Conservation (phyloP, 2,888 invertebrate genomes). For the Pseudococcus longispinus region DNA sequence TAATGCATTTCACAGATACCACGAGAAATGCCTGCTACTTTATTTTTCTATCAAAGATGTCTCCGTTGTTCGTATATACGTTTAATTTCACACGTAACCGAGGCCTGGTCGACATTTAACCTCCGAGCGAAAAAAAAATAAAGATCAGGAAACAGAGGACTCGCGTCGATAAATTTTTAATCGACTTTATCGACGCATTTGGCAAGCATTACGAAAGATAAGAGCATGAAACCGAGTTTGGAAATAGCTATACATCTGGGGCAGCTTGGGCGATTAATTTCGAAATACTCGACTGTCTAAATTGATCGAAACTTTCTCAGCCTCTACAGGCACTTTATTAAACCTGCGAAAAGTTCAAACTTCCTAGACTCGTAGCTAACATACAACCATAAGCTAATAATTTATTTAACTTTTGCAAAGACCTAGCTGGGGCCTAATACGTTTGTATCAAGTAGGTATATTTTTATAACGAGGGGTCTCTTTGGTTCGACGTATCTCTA, state of each 20-base stretch:
- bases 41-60: too few relatives aligned
- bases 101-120: neutral
- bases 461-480: neutral
- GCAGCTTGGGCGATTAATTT: constrained; percentile 8
- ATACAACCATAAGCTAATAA: constrained; percentile 4
- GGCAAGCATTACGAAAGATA: neutral
- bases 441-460: neutral
- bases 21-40: too few relatives aligned
- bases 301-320: constrained; percentile 18
- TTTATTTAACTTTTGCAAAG: constrained; percentile 7
- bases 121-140: neutral
- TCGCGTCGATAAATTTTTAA: constrained; percentile 2
- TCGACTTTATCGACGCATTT: constrained; percentile 4
- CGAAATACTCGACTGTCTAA: neutral
- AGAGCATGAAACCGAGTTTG: neutral
- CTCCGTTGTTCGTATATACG: neutral
- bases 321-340: constrained; percentile 18
- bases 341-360: neutral
- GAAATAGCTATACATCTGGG: neutral
- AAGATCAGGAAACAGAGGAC: neutral
- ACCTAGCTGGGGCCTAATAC: neutral
- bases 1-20: too few relatives aligned
- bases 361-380: neutral
- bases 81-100: neutral
- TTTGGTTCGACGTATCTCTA: neutral